Evolutionary conservation across 2,797 vertebrate genomes (phyloP).

Genomic region (Sarcoramphus papa): DNA sequence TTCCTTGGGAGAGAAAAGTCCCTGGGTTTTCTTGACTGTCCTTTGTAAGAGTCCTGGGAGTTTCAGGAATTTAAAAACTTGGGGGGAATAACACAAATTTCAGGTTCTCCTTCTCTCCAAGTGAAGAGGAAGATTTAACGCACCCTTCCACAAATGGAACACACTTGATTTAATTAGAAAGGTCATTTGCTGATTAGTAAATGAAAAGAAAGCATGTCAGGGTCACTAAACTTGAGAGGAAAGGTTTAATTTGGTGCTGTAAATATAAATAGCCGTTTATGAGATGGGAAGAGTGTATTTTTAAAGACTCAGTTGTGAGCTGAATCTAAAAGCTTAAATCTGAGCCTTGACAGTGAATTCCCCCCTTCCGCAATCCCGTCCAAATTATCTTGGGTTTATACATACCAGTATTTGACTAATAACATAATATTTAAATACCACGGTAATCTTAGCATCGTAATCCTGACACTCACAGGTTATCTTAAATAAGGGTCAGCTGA

Average conservation of each 20-base stretch:
- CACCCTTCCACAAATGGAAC: background rate
- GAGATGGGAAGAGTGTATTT: background rate
- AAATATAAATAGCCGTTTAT: background rate
- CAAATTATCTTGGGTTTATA: conserved; percentile 45
- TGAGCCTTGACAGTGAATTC: background rate
- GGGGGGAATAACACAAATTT: background rate
- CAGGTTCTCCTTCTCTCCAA: background rate
- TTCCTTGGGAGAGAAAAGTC: background rate
- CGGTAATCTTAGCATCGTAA: conserved; percentile 48
- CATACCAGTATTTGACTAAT: conserved; percentile 34
- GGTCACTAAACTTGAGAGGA: background rate
- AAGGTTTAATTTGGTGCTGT: background rate
- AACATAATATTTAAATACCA: conserved; percentile 64
- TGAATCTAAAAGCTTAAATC: conserved; percentile 15
- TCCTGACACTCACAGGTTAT: conserved; percentile 39
- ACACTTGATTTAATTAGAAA: background rate
- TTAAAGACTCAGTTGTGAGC: background rate
- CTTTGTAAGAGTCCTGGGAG: background rate
- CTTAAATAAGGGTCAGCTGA: conserved; percentile 58
- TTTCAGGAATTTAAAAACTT: background rate
- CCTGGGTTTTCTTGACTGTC: background rate
- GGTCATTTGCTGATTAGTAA: background rate
- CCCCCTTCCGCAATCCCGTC: background rate
- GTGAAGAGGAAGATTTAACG: background rate
- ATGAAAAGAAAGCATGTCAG: background rate